These are phyloP conservation scores for Rutpela maculata DNA, from an alignment of 2,888 invertebrate genomes.

Conservation along the genomic window DNA sequence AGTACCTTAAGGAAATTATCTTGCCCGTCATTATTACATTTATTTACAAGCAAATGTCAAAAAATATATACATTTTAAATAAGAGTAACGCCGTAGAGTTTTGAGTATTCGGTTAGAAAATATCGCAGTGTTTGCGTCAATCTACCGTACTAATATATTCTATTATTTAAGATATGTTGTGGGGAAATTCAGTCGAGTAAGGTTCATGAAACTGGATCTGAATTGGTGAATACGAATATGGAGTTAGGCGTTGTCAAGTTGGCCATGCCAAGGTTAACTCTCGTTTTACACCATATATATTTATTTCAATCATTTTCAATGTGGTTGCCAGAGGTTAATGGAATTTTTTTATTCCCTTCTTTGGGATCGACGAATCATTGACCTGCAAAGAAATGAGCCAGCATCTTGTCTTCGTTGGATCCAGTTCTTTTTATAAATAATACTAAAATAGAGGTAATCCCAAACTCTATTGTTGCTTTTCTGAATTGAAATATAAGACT, in stretches of 20 bases:
- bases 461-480: background rate
- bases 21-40: no score
- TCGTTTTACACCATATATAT: conserved; percentile 31
- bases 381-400: conserved; percentile 25
- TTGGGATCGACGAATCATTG: conserved; percentile 27
- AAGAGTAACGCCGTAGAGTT: no score
- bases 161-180: conserved; percentile 8
- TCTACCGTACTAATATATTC: background rate
- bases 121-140: no score
- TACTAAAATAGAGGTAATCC: background rate
- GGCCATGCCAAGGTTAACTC: conserved; percentile 28
- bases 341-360: conserved; percentile 29
- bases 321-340: conserved; percentile 25
- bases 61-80: no score
- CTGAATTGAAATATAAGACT: background rate
- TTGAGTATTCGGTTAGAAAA: no score
- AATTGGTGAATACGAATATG: conserved; percentile 17
- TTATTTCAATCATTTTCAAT: conserved; percentile 34
- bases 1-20: no score
- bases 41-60: no score
- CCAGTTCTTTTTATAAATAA: conserved; percentile 10
- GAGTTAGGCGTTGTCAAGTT: conserved; percentile 11
- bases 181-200: conserved; percentile 5
- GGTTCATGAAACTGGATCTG: conserved; percentile 18
- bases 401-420: conserved; percentile 10